These are phyloP conservation scores for Mesochorus sp. DNA, from an alignment of 2,888 invertebrate genomes.

Conservation along the genomic window DNA sequence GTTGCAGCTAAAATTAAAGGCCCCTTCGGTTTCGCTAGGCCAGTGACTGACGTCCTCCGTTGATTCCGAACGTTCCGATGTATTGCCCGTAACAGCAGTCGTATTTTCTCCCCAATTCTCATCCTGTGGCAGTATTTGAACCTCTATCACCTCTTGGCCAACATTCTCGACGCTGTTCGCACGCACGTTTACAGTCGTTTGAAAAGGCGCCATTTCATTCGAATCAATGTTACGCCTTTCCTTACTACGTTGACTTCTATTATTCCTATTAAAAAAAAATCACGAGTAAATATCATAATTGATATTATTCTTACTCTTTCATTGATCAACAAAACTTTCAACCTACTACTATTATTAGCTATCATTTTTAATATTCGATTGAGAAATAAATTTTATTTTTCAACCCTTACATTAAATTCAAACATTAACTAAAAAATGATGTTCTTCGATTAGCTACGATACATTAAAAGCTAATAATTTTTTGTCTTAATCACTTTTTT, in stretches of 20 bases:
- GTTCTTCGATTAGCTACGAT: too few species aligned
- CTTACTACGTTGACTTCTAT: conserved; percentile 86
- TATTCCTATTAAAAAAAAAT: conserved; percentile 83
- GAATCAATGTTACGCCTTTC: conserved; percentile 84
- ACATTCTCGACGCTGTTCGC: conserved; percentile 88
- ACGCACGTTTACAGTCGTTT: conserved; percentile 90
- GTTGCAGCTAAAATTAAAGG: conserved; percentile 89
- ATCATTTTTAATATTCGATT: too few species aligned
- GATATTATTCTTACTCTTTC: too few species aligned
- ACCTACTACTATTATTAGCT: too few species aligned
- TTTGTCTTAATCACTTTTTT: too few species aligned
- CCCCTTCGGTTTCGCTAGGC: conserved; percentile 89
- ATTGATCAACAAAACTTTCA: too few species aligned
- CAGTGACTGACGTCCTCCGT: conserved; percentile 95
- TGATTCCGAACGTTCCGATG: conserved; percentile 97
- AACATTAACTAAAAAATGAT: too few species aligned
- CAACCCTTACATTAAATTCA: too few species aligned
- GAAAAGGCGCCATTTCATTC: conserved; percentile 91
- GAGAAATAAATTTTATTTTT: too few species aligned
- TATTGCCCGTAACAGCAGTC: conserved; percentile 97
- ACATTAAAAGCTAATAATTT: too few species aligned
- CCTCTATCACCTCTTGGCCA: conserved; percentile 96
- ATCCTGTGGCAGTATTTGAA: conserved; percentile 97
- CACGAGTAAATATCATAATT: conserved; percentile 28
- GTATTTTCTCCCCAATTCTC: conserved; percentile 99